These are phyloP conservation scores for Drosophila nr. medialis DNA, from an alignment of 2,888 invertebrate species.

Conservation along the genomic window DNA sequence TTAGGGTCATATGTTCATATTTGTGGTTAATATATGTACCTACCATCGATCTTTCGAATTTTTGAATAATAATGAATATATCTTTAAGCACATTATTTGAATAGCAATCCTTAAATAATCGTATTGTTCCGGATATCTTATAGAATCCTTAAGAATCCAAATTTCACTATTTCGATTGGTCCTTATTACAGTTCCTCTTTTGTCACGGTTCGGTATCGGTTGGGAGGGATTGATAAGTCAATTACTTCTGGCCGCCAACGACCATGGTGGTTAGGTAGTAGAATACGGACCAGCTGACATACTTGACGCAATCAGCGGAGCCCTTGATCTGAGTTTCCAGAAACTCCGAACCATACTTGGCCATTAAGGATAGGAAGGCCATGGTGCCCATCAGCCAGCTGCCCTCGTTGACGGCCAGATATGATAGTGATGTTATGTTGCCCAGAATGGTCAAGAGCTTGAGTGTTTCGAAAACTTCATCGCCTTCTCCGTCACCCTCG, in stretches of 20 bases:
- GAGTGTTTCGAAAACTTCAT: slow-evolving; percentile 39
- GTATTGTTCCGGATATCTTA: neutral
- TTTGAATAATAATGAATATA: too few relatives aligned
- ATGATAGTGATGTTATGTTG: slow-evolving; percentile 73
- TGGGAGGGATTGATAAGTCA: neutral
- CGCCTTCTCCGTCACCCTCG: slow-evolving; percentile 17
- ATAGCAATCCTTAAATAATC: neutral
- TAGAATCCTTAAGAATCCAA: too few relatives aligned
- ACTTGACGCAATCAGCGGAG: slow-evolving; percentile 34
- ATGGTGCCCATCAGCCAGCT: slow-evolving; percentile 64
- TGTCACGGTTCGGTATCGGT: neutral
- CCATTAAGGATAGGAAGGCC: slow-evolving; percentile 66
- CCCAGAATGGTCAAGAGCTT: slow-evolving; percentile 74
- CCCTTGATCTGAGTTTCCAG: slow-evolving; percentile 35
- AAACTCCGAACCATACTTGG: slow-evolving; percentile 63
- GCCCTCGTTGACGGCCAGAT: slow-evolving; percentile 71
- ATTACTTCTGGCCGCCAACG: slow-evolving; percentile 45
- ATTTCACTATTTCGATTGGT: neutral
- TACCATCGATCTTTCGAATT: too few relatives aligned
- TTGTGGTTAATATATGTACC: too few relatives aligned
- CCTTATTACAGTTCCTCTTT: neutral
- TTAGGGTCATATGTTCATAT: too few relatives aligned
- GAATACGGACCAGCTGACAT: slow-evolving; percentile 60
- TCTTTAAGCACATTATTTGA: too few relatives aligned
- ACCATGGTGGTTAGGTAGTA: slow-evolving; percentile 43